These are phyloP conservation scores for Clarias batrachus DNA, from an alignment of 2,113 vertebrate species.

Conservation along the genomic window DNA sequence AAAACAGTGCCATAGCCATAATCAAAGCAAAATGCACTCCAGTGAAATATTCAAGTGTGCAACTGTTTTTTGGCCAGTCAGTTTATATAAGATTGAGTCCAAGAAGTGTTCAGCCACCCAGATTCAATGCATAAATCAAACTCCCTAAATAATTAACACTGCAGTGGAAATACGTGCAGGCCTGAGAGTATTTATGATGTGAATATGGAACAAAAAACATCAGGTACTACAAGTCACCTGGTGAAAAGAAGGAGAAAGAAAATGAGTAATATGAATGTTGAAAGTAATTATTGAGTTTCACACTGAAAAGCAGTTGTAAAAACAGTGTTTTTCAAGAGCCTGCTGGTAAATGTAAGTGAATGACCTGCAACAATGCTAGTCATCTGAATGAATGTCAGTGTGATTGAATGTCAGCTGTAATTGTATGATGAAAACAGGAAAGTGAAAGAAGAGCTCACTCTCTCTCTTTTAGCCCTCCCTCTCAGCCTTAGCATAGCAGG, in stretches of 20 bases:
- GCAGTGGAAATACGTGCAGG: background rate
- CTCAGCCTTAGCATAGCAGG: background rate
- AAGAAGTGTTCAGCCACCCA: background rate
- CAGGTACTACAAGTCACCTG: background rate
- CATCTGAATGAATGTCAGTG: conserved; percentile 3
- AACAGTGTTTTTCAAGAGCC: background rate
- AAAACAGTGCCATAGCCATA: no score
- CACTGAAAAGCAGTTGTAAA: background rate
- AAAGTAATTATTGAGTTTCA: conserved; percentile 21
- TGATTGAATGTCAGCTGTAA: background rate
- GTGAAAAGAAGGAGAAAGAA: background rate
- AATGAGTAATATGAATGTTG: background rate
- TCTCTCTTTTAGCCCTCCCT: conserved; percentile 1
- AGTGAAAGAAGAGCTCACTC: conserved; percentile 48
- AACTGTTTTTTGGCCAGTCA: no score
- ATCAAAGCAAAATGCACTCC: no score
- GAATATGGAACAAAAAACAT: background rate
- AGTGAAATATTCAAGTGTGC: no score
- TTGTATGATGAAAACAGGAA: conserved; percentile 15
- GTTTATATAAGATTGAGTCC: background rate
- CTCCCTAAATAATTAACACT: no score
- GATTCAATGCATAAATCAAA: no score
- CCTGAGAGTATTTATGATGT: no score
- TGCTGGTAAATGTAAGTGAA: background rate
- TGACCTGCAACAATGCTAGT: background rate